These are phyloP conservation scores for Drosophila fuyamai DNA, from an alignment of 1,140 invertebrate genomes.

Conservation along the genomic window DNA sequence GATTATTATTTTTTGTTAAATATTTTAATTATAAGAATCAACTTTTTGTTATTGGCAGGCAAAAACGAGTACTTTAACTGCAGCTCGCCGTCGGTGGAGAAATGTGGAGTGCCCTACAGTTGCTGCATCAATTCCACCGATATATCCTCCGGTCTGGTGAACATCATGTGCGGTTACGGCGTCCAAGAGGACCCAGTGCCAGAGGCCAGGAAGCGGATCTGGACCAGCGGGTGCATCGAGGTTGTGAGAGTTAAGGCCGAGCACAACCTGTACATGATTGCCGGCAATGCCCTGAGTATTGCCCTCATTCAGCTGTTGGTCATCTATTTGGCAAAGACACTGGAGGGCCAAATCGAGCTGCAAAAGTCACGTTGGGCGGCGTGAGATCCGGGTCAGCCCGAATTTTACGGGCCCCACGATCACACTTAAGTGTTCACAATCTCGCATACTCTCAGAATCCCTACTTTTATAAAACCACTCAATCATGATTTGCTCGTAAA, in stretches of 20 bases:
- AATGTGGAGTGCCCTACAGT: constrained; percentile 96
- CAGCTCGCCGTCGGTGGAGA: constrained; percentile 93
- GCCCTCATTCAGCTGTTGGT: constrained; percentile 94
- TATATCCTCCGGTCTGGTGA: constrained; percentile 93
- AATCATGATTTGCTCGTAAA: not conserved
- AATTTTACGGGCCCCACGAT: constrained; percentile 30
- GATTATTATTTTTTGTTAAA: too few species aligned
- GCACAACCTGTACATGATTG: constrained; percentile 94
- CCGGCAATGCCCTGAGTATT: constrained; percentile 91
- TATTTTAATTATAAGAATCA: too few species aligned
- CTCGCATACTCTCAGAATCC: not conserved
- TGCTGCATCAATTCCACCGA: constrained; percentile 96
- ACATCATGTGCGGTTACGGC: constrained; percentile 96
- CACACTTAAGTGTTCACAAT: not conserved
- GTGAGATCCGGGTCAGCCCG: constrained; percentile 39
- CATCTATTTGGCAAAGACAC: constrained; percentile 94
- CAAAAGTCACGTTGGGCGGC: constrained; percentile 91
- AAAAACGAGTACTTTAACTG: constrained; percentile 98
- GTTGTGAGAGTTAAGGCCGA: constrained; percentile 93
- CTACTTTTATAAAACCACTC: constrained; percentile 10
- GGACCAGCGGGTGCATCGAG: constrained; percentile 95
- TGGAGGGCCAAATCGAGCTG: constrained; percentile 95
- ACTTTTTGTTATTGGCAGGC: constrained; percentile 47
- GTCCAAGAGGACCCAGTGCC: constrained; percentile 92
- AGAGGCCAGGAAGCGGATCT: constrained; percentile 93